phyloP scores from a whole-genome alignment of 2,113 vertebrate genomes.

The Saimiri boliviensis region DNA sequence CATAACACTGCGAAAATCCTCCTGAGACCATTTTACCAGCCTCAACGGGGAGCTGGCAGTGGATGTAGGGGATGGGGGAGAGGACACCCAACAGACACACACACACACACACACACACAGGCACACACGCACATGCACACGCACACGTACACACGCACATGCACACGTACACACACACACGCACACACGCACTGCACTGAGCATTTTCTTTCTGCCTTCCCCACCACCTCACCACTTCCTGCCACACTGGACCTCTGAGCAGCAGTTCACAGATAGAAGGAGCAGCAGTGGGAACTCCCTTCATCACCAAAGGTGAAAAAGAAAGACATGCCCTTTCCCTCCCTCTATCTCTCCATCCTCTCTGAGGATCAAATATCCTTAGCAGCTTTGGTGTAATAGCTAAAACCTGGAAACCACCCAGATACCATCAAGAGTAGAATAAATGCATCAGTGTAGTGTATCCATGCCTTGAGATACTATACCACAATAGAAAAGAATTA shows the following conservation, averaged over 20 bases:
- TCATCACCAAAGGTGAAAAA: not conserved
- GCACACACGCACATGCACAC: too few relatives aligned
- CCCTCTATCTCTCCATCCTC: not conserved
- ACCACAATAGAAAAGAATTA: not conserved
- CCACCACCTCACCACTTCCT: not conserved
- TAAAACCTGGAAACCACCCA: not conserved
- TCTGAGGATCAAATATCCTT: not conserved
- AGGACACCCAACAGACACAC: fast-evolving
- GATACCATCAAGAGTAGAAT: not conserved
- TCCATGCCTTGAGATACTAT: too few relatives aligned
- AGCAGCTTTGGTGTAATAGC: not conserved
- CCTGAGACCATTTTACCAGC: not conserved
- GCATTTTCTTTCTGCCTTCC: not conserved
- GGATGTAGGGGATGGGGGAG: fast-evolving
- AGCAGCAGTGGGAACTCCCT: too few relatives aligned
- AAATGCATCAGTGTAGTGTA: not conserved
- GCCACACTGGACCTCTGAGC: fast-evolving
- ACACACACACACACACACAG: too few relatives aligned
- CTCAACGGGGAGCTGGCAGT: not conserved
- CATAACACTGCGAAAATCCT: fast-evolving
- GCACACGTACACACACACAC: too few relatives aligned
- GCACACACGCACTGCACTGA: too few relatives aligned
- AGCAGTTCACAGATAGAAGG: not conserved
- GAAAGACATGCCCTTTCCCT: not conserved
- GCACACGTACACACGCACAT: too few relatives aligned